Base-by-base conservation (phyloP, 1,140 invertebrate genomes). In the Zaprionus vittiger region DNA sequence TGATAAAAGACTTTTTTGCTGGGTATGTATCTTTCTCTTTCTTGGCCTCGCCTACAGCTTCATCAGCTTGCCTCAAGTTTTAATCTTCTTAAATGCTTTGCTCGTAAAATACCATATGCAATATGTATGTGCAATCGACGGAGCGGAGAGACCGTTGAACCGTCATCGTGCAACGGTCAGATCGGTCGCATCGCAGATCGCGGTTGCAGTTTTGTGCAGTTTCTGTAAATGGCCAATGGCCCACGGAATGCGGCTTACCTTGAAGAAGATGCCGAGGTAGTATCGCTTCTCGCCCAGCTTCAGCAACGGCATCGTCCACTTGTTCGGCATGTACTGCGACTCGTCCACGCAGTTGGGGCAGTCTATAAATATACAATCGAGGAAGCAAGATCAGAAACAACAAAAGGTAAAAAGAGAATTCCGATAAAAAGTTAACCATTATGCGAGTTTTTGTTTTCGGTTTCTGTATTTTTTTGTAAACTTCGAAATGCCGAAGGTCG, bases 221-320 rank as follows among this genome's bases (percentile, higher is more conserved):
- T 28, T 55, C 37, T 44, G 38, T 63, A 70, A 73, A 76, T 75
- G 80, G 80, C 63, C 79, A 70, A 70, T 74, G 75, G 71, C 54
- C 57, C 63, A 15, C n/a, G 78, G 90, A 92, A 92, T 91, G 91
- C 67, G 12, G 81, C 89, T 94, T 95, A 97, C 97, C 96, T 97
- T 98, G 93, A 97, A 97, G 93, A 98, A 98, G 91, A 97, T 97
- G 91, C 97, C 97, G 73, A 98, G 94, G 92, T 98, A 98, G 92
- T 97, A 98, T 91, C 96, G 93, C 92, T 98, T 98, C 86, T 97
- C 96, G 20, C 97, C 97, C 26, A 97, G 95, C 92, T 97, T 97
- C 73, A 97, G 93, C 49, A 98, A 93, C 11, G 97, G 97, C 97
- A 98, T 97, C 17, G 96, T 97, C 96, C 97, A 98, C 91, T 96